Evolutionary conservation across 2,797 vertebrate genomes (phyloP).

Genomic region (Trichosurus vulpecula): DNA sequence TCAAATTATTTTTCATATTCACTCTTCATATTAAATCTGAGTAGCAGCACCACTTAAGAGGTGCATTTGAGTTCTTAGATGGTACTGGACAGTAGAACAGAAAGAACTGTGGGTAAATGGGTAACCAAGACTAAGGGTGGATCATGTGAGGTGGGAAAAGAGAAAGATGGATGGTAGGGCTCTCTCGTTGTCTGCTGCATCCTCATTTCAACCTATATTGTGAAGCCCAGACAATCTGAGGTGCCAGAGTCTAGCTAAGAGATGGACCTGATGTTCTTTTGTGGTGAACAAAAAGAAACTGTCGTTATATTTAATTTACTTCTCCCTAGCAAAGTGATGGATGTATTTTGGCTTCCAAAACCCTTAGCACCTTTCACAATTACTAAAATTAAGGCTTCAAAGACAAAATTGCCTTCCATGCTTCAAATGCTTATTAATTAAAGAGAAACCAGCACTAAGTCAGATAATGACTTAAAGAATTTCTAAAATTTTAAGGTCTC

Average conservation of each 20-base stretch:
- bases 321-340: conserved; percentile 32
- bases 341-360: conserved; percentile 5
- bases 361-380: conserved; percentile 2
- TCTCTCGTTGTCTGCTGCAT: conserved; percentile 10
- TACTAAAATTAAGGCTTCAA: neutral
- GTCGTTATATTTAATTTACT: conserved; percentile 12
- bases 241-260: conserved; percentile 5
- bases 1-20: neutral
- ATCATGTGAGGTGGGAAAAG: neutral
- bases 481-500: neutral
- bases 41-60: conserved; percentile 10
- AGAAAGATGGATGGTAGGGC: neutral
- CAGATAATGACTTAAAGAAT: neutral
- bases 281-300: neutral
- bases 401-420: neutral
- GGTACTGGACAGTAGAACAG: conserved; percentile 14
- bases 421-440: conserved; percentile 2
- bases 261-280: neutral
- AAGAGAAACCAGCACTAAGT: neutral
- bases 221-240: conserved; percentile 18
- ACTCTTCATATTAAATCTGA: neutral
- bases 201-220: neutral
- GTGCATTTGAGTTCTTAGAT: conserved; percentile 32
- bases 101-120: neutral
- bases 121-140: conserved; percentile 3